Evolutionary conservation across 2,113 vertebrate genomes (phyloP).

Genomic region (Hippocampus comes): DNA sequence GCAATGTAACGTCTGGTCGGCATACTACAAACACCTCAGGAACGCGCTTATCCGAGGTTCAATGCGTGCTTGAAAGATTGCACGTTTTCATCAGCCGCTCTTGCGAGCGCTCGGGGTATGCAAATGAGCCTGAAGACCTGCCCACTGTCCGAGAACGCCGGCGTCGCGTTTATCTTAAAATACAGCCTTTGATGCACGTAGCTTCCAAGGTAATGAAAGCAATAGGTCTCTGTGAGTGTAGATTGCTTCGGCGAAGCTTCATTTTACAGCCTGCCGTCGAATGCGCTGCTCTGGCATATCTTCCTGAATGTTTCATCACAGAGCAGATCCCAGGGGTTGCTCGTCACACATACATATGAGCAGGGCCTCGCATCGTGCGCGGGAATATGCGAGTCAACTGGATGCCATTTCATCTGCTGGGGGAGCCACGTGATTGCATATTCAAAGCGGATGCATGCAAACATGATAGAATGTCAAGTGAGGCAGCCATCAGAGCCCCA

Average conservation of each 20-base stretch:
- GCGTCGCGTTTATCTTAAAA: slow-evolving; percentile 61
- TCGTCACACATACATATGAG: slow-evolving; percentile 49
- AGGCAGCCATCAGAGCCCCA: slow-evolving; percentile 30
- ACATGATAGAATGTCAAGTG: slow-evolving; percentile 55
- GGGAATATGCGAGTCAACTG: slow-evolving; percentile 64
- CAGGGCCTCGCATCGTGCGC: slow-evolving; percentile 50
- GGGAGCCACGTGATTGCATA: slow-evolving; percentile 63
- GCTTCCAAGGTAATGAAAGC: slow-evolving; percentile 62
- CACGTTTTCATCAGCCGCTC: slow-evolving; percentile 24
- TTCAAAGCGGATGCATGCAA: slow-evolving; percentile 59
- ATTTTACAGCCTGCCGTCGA: slow-evolving; percentile 62
- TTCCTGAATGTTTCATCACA: slow-evolving; percentile 73
- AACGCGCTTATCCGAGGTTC: neutral
- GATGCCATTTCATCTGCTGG: slow-evolving; percentile 65
- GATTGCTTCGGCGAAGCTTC: slow-evolving; percentile 70
- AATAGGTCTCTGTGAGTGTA: slow-evolving; percentile 64
- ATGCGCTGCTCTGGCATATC: slow-evolving; percentile 65
- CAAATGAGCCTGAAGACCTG: slow-evolving; percentile 48
- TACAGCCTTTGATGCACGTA: slow-evolving; percentile 55
- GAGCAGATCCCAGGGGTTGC: slow-evolving; percentile 61
- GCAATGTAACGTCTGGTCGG: neutral
- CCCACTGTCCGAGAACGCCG: slow-evolving; percentile 34
- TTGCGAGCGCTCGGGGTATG: slow-evolving; percentile 38
- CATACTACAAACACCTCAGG: neutral
- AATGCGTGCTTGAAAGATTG: neutral